Conservation (phyloP, 1,140 invertebrate genomes). For the Meloidogyne floridensis region DNA sequence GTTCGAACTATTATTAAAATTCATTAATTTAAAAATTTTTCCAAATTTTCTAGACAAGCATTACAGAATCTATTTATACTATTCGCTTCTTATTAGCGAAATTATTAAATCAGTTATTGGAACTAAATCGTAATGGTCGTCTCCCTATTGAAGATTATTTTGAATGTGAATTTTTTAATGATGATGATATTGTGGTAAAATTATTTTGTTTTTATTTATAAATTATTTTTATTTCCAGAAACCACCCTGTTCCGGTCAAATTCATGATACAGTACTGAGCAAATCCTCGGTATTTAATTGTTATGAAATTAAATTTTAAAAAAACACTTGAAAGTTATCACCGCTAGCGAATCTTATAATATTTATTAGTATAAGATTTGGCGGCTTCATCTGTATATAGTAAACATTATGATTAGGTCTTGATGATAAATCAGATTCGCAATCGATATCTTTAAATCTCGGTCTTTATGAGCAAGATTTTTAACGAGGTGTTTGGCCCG, state of each 20-base stretch:
- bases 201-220: constrained; percentile 21
- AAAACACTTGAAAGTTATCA: no score
- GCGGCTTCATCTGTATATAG: no score
- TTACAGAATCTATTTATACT: constrained; percentile 56
- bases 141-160: constrained; percentile 56
- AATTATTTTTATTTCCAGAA: constrained; percentile 38
- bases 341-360: no score
- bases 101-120: constrained; percentile 44
- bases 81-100: constrained; percentile 56
- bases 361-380: no score
- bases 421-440: no score
- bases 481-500: no score
- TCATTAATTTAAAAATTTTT: not conserved
- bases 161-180: constrained; percentile 60
- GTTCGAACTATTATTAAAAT: no score
- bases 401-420: no score
- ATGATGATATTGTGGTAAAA: constrained; percentile 55
- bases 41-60: constrained; percentile 1
- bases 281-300: constrained; percentile 41
- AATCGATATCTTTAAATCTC: no score
- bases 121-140: constrained; percentile 48
- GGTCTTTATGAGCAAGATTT: no score
- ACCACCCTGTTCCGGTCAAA: constrained; percentile 56
- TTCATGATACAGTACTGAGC: constrained; percentile 58
- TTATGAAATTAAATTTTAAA: no score